These are phyloP conservation scores for Calephelis nemesis DNA, from an alignment of 1,140 invertebrate species.

Conservation along the genomic window DNA sequence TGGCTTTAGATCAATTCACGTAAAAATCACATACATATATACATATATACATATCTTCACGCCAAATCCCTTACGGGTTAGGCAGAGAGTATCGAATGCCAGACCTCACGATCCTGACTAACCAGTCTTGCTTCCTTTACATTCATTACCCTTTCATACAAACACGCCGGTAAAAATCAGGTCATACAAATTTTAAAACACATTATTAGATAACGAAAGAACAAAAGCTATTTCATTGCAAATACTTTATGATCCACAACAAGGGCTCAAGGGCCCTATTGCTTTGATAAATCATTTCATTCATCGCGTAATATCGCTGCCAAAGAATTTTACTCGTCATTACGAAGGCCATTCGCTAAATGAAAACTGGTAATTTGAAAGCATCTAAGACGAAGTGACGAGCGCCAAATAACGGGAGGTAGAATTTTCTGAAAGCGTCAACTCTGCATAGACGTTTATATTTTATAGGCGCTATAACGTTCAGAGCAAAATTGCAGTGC, in stretches of 20 bases:
- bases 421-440: slow-evolving; percentile 71
- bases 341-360: slow-evolving; percentile 60
- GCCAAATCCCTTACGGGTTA: too few species aligned
- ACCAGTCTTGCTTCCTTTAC: too few species aligned
- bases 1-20: too few species aligned
- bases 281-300: slow-evolving; percentile 42
- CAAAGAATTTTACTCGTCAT: slow-evolving; percentile 63
- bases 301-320: slow-evolving; percentile 42
- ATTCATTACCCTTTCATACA: too few species aligned
- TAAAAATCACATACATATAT: too few species aligned
- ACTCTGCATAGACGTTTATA: slow-evolving; percentile 67
- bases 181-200: too few species aligned
- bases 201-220: not conserved
- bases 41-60: too few species aligned
- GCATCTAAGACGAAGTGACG: slow-evolving; percentile 45
- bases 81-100: too few species aligned
- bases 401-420: slow-evolving; percentile 45
- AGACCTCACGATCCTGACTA: too few species aligned
- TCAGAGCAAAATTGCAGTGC: slow-evolving; percentile 50
- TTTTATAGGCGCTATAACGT: slow-evolving; percentile 71
- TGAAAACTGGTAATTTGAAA: slow-evolving; percentile 68
- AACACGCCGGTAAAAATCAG: too few species aligned
- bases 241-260: not conserved
- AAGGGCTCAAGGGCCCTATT: slow-evolving; percentile 24
- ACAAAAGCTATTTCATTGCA: not conserved